phyloP scores from a whole-genome alignment of 2,888 invertebrate genomes.

The Psococerastis gibbosa region DNA sequence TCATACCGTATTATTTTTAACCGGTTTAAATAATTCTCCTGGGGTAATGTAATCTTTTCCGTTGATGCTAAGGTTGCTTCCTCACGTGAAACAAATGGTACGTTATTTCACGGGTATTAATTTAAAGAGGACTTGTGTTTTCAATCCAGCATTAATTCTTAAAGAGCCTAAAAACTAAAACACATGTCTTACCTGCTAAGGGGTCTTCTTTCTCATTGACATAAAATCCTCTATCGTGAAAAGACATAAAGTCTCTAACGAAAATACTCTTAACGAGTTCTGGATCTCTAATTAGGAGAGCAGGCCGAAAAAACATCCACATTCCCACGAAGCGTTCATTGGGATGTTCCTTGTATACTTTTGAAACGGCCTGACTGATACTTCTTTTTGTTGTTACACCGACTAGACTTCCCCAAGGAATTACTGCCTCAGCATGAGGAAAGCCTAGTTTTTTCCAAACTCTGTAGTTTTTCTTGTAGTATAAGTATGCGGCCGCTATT shows the following conservation, averaged over 20 bases:
- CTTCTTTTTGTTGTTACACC: not conserved
- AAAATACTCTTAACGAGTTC: conserved; percentile 1
- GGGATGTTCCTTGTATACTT: not conserved
- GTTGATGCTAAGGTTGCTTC: too few relatives aligned
- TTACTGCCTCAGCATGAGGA: conserved; percentile 8
- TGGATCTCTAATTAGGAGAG: not conserved
- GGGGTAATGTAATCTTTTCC: too few relatives aligned
- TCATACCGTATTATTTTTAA: too few relatives aligned
- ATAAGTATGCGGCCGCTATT: not conserved
- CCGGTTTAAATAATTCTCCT: too few relatives aligned
- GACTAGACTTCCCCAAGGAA: conserved; percentile 10
- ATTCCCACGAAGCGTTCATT: conserved; percentile 1
- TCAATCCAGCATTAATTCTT: too few relatives aligned
- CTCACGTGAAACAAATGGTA: too few relatives aligned
- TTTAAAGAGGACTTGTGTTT: too few relatives aligned
- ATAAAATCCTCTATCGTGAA: not conserved
- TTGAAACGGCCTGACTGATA: not conserved
- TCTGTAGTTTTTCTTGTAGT: conserved; percentile 7
- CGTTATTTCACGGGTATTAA: too few relatives aligned
- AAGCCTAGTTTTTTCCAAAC: conserved; percentile 13
- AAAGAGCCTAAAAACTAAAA: too few relatives aligned
- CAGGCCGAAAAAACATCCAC: not conserved
- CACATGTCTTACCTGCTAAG: conserved; percentile 23
- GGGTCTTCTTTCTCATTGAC: not conserved
- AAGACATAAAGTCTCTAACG: conserved; percentile 1